Percentiles rank a stretch among this genome's conserved stretches.
phyloP scores from a whole-genome alignment of 2,797 vertebrate genomes.

The Menidia menidia region DNA sequence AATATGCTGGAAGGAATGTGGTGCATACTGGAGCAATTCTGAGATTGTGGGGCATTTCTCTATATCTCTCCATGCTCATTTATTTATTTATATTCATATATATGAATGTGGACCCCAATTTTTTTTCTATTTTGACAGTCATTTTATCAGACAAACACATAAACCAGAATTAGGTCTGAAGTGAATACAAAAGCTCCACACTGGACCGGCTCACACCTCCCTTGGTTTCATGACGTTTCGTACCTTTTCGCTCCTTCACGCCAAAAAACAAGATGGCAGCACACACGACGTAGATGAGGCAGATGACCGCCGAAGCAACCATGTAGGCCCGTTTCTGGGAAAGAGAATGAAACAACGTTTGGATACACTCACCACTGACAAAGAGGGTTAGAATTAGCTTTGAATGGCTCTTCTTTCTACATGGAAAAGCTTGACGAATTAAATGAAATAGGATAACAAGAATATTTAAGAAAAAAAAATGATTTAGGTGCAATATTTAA shows the following conservation, averaged over 20 bases:
- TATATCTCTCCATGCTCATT: too few species aligned
- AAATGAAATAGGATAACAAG: background rate
- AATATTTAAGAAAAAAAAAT: background rate
- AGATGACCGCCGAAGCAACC: slow-evolving; percentile 90
- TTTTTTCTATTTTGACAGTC: too few species aligned
- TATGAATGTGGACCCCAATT: background rate
- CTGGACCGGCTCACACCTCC: background rate
- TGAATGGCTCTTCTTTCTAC: background rate
- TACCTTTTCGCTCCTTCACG: slow-evolving; percentile 89
- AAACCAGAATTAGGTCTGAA: background rate
- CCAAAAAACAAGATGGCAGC: slow-evolving; percentile 86
- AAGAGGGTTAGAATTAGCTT: background rate
- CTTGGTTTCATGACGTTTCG: slow-evolving; percentile 20
- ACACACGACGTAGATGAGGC: slow-evolving; percentile 89
- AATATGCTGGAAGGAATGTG: background rate
- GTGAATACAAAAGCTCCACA: background rate
- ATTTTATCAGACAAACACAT: background rate
- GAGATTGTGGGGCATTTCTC: background rate
- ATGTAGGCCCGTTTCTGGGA: slow-evolving; percentile 90
- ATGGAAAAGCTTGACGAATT: background rate
- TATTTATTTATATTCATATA: too few species aligned
- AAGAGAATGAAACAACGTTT: slow-evolving; percentile 10
- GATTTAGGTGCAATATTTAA: too few species aligned
- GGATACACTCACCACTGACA: background rate
- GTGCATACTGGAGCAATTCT: background rate